These are phyloP conservation scores for Trematocara variabile DNA, from an alignment of 2,113 vertebrate species.

Conservation along the genomic window DNA sequence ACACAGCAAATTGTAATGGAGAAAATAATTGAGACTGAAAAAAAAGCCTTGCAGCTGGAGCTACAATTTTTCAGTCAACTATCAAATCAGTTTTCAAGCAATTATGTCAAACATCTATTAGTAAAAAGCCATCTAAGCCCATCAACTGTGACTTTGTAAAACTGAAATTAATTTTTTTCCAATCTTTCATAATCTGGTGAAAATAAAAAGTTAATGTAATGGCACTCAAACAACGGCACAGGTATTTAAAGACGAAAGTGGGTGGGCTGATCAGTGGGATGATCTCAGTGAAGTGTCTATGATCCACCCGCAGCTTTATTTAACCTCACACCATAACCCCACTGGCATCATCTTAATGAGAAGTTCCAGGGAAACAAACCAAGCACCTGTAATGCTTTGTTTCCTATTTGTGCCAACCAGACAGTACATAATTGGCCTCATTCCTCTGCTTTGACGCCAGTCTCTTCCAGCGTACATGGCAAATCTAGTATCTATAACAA, in stretches of 20 bases:
- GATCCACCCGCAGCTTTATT: conserved; percentile 30
- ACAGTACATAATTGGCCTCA: conserved; percentile 10
- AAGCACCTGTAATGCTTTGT: conserved; percentile 10
- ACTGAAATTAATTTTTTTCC: not conserved
- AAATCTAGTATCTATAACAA: conserved; percentile 62
- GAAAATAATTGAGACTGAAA: not conserved
- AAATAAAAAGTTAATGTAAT: not conserved
- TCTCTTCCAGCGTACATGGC: not conserved
- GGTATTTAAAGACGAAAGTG: conserved; percentile 9
- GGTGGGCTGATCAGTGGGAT: not conserved
- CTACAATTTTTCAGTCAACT: not conserved
- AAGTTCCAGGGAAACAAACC: not conserved
- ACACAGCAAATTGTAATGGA: not conserved
- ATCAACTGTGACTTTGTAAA: not conserved
- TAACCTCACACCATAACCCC: conserved; percentile 6
- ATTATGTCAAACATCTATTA: not conserved
- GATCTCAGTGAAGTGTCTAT: conserved; percentile 2
- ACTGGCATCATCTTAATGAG: not conserved
- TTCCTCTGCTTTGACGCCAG: conserved; percentile 57
- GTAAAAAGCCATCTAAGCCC: not conserved
- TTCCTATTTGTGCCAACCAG: not conserved
- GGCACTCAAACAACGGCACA: not conserved
- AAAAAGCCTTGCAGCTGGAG: not conserved
- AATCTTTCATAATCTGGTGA: not conserved
- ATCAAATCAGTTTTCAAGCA: not conserved